A percentile compares a stretch with the other conserved stretches of the same genome.
Evolutionary conservation across 2,113 vertebrate genomes (phyloP).

Genomic region (Anolis sagrei): DNA sequence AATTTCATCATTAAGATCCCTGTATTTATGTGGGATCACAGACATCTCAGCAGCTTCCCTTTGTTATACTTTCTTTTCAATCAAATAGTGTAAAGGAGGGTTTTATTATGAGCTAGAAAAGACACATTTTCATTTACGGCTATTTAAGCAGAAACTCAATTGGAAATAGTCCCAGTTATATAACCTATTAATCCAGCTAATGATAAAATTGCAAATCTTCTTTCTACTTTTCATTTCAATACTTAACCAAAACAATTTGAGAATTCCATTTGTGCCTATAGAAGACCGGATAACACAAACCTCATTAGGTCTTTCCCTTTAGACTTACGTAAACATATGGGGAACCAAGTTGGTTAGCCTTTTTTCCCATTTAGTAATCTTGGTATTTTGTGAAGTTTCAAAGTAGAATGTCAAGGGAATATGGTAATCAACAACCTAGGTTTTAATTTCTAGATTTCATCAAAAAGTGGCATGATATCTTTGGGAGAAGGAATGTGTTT

Average conservation of each 20-base stretch:
- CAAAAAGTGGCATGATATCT: not conserved
- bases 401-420: too few species aligned
- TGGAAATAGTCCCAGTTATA: not conserved
- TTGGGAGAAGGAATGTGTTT: not conserved
- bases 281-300: not conserved
- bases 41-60: conserved; percentile 8
- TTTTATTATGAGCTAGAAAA: not conserved
- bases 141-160: not conserved
- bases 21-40: conserved; percentile 22
- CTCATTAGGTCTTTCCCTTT: too few species aligned
- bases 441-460: not conserved
- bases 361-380: too few species aligned
- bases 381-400: too few species aligned
- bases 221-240: not conserved
- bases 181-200: not conserved
- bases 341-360: too few species aligned
- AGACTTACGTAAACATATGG: too few species aligned
- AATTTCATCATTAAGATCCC: conserved; percentile 35
- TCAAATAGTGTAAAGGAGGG: not conserved
- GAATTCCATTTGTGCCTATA: not conserved
- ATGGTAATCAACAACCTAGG: too few species aligned
- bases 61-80: conserved; percentile 21
- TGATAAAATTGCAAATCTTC: not conserved
- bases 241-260: not conserved
- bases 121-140: not conserved